phyloP scores from a whole-genome alignment of 2,888 invertebrate species.

The Lepidochrysops patricia region DNA sequence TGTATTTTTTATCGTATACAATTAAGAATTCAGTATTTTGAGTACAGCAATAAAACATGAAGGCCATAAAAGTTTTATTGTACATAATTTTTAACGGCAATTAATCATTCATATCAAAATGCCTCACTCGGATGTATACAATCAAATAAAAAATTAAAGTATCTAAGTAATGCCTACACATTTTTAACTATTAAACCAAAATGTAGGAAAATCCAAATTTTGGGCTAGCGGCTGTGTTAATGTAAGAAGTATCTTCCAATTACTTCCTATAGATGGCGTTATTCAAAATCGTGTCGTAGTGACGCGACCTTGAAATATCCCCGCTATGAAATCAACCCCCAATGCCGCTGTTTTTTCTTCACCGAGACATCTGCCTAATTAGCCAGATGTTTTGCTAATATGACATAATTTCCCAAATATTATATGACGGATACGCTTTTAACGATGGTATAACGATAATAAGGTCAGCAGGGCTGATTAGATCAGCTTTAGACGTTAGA shows the following conservation, averaged over 20 bases:
- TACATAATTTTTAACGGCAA: not conserved
- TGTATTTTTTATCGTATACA: not conserved
- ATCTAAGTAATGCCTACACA: not conserved
- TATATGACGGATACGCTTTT: not conserved
- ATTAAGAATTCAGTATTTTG: not conserved
- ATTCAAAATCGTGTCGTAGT: too few relatives aligned
- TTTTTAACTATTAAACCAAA: too few relatives aligned
- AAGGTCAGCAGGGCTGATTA: not conserved
- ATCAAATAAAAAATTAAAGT: not conserved
- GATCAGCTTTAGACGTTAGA: constrained; percentile 1
- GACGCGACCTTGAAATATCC: too few relatives aligned
- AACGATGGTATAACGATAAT: not conserved
- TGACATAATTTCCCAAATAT: not conserved
- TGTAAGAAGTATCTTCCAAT: too few relatives aligned
- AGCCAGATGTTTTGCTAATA: not conserved
- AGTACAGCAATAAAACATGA: not conserved
- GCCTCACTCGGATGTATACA: not conserved
- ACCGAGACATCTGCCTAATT: too few relatives aligned
- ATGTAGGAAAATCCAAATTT: too few relatives aligned
- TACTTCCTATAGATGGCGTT: too few relatives aligned
- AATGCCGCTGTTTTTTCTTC: too few relatives aligned
- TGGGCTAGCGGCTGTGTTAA: too few relatives aligned
- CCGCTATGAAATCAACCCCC: too few relatives aligned
- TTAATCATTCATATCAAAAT: not conserved
- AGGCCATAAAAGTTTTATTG: not conserved